phyloP scores from a whole-genome alignment of 1,140 invertebrate species.

The Propsilocerus akamusi region DNA sequence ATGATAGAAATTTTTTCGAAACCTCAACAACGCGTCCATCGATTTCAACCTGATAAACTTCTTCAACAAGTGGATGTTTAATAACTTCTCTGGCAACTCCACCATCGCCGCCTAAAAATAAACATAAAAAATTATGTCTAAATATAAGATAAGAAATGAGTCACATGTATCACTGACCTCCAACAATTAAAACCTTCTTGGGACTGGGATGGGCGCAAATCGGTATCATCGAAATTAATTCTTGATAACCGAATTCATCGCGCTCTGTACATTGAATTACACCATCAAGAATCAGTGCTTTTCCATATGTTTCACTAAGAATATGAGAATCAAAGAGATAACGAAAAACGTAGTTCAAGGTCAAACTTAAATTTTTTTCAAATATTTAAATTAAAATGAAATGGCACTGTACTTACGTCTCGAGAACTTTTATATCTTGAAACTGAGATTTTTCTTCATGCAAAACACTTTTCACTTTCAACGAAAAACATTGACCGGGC shows the following conservation, averaged over 20 bases:
- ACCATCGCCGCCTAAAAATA: constrained; percentile 28
- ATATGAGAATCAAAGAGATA: constrained; percentile 7
- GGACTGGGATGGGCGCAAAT: constrained; percentile 82
- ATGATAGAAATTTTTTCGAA: constrained; percentile 76
- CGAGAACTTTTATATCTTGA: constrained; percentile 77
- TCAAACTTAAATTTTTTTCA: background rate
- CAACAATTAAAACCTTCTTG: constrained; percentile 85
- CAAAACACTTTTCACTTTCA: constrained; percentile 72
- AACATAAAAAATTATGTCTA: too few relatives aligned
- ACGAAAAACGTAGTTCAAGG: background rate
- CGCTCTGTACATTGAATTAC: constrained; percentile 92
- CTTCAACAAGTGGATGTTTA: constrained; percentile 79
- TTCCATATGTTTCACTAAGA: constrained; percentile 67
- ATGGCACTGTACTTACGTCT: constrained; percentile 48
- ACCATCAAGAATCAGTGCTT: constrained; percentile 80
- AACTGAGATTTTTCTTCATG: constrained; percentile 67
- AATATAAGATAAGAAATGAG: too few relatives aligned
- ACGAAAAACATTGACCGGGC: constrained; percentile 79
- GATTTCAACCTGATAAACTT: constrained; percentile 87
- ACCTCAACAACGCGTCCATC: constrained; percentile 82
- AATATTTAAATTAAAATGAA: constrained; percentile 8
- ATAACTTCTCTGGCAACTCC: constrained; percentile 87
- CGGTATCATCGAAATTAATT: constrained; percentile 93
- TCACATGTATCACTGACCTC: too few relatives aligned
- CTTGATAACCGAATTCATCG: constrained; percentile 97